Conservation (phyloP, 2,888 invertebrate genomes). For the Anagyrus pseudococci region DNA sequence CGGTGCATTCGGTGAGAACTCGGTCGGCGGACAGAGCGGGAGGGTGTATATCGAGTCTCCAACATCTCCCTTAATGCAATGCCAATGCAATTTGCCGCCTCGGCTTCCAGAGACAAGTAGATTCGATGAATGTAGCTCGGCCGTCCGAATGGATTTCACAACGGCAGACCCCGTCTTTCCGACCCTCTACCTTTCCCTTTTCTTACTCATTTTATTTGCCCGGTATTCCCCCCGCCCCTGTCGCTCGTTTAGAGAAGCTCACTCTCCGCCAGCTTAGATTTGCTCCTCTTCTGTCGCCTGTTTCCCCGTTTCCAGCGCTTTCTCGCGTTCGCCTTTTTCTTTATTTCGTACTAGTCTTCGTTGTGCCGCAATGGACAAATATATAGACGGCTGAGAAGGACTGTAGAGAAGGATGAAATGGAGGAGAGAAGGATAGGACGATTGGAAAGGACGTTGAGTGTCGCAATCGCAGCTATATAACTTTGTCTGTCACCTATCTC, state of each 20-base stretch:
- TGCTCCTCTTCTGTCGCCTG: too few relatives aligned
- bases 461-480: constrained; percentile 40
- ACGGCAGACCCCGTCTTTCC: too few relatives aligned
- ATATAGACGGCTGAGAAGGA: neutral
- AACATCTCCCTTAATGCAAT: constrained; percentile 21
- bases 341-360: too few relatives aligned
- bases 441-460: constrained; percentile 32
- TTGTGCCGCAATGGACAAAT: constrained; percentile 1
- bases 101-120: constrained; percentile 22
- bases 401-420: neutral
- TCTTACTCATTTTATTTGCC: constrained; percentile 5
- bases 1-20: too few relatives aligned
- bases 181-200: too few relatives aligned
- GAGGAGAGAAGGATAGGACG: constrained; percentile 9
- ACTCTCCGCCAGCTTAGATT: too few relatives aligned
- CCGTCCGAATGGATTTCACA: constrained; percentile 30
- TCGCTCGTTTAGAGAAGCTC: neutral
- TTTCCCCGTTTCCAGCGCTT: neutral
- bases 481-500: constrained; percentile 29
- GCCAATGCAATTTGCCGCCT: constrained; percentile 38
- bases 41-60: neutral
- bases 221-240: neutral
- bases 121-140: too few relatives aligned
- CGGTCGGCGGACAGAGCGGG: neutral
- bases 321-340: neutral